Base-by-base conservation (phyloP, 2,113 vertebrate genomes). In the Passer montanus region DNA sequence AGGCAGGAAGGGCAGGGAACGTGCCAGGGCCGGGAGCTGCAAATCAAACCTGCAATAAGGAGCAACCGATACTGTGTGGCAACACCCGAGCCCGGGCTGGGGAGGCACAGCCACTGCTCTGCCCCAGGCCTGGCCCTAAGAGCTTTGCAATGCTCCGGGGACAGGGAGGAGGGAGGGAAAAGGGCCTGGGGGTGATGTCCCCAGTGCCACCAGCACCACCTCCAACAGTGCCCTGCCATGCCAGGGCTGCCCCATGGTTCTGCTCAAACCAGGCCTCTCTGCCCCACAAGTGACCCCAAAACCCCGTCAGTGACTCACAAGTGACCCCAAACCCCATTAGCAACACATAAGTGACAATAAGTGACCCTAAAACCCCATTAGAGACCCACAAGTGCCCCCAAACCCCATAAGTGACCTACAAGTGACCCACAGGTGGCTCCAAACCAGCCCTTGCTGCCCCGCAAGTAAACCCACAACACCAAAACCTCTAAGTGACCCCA, bases 21-120 rank as follows among this genome's bases (percentile, higher is more conserved):
- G 17, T 28, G 80, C 67, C 87, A 43, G 50, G 41, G 55, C 64
- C 0, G 5, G 89, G 79, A 82, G 46, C 53, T 76, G 44, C 44
- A 28, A 96, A 41, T 33, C 63, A 86, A 73, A 95, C 76, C 7
- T 0, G 84, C 75, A 76, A 43, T 23, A 13, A 79, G 33, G 72
- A 76, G 53, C 2, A 2, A 55, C 13, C 3, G 13, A 79, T 27
- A 55, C 39, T 59, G 33, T 13, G 49, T 7, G 35, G 28, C 79
- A 90, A 88, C 91, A 39, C 39, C 75, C 2, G 0, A 58, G 22
- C 7, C 2, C 4, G 0, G 37, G 15, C 47, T 53, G 76, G 20
- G 0, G 5, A 23, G 24, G n/a, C 9, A 27, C 3, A 6, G 26
- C 0, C 66, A 19, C 7, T 0, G 11, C 30, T 0, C 9, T 33